Base-by-base conservation (phyloP, 2,113 vertebrate species). In the Coptodon rendalli region DNA sequence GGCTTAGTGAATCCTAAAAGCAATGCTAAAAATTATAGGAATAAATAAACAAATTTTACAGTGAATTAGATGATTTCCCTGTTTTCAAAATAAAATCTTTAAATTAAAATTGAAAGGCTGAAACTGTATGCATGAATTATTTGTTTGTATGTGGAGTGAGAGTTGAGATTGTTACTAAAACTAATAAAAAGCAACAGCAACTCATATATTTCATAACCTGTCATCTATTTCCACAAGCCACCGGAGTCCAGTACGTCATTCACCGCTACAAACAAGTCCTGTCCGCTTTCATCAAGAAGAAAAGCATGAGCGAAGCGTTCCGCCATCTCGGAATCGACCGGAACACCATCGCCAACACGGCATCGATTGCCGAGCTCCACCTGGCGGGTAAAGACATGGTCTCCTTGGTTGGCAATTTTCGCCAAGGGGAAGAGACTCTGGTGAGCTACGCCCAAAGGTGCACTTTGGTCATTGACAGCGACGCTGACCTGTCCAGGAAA, bases 341-440 rank as follows among this genome's bases (percentile, higher is more conserved):
- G 5, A 96, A 96, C 95, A 96, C 95, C 91, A 96, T 96, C 56
- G 95, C 95, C 82, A 96, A 96, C 94, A 96, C 96, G 2, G 96
- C 96, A 0, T 96, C 95, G 2, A 96, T 96, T 6, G 95, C 95
- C 2, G 96, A 96, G 89, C 94, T 96, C 14, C 93, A 96, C 24
- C 89, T 95, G 85, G 95, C 94, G 1, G 94, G 93, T 52, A 95
- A 94, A 81, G 96, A 95, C 87, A 90, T 93, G 84, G 86, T 94
- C 7, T 86, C 84, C 5, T 54, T 96, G 81, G 94, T 95, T 91
- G 95, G 94, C 10, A 82, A 82, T 90, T 95, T 96, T 24, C 94
- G 95, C 16, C 95, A 93, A 7, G 94, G 96, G 14, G 95, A 96
- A 68, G 95, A 96, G 85, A 96, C 95, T 48, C 91, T 96, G 90